Conservation (phyloP, 1,140 invertebrate species). For the Cephus cinctus region DNA sequence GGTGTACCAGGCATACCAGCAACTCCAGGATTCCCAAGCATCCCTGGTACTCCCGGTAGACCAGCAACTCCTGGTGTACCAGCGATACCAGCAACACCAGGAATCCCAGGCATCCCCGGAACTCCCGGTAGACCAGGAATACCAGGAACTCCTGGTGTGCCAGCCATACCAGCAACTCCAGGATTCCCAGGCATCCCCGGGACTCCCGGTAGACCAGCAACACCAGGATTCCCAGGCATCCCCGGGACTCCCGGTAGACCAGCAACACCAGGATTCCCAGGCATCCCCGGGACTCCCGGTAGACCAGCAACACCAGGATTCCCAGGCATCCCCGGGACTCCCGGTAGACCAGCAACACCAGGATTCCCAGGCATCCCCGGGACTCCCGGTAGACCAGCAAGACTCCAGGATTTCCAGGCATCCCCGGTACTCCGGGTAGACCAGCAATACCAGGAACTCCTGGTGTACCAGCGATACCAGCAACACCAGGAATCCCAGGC, state of each 20-base stretch:
- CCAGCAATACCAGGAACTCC: background rate
- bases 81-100: slow-evolving; percentile 9
- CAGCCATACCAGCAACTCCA: slow-evolving; percentile 41
- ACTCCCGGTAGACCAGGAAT: slow-evolving; percentile 17
- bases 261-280: slow-evolving; percentile 21
- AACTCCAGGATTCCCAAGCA: background rate
- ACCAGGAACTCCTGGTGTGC: slow-evolving; percentile 29
- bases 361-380: background rate
- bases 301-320: slow-evolving; percentile 33
- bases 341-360: slow-evolving; percentile 22
- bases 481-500: background rate
- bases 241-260: slow-evolving; percentile 32
- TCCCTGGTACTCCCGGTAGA: background rate
- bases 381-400: background rate
- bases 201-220: slow-evolving; percentile 30
- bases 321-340: slow-evolving; percentile 39
- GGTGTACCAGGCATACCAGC: slow-evolving; percentile 18
- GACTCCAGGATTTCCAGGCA: slow-evolving; percentile 3
- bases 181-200: slow-evolving; percentile 10
- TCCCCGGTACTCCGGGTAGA: background rate
- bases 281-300: background rate
- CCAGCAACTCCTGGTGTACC: background rate
- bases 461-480: slow-evolving; percentile 18
- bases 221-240: slow-evolving; percentile 31
- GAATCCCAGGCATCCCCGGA: slow-evolving; percentile 15